Evolutionary conservation across 1,140 invertebrate genomes (phyloP).

Genomic region (Drosophila ironensis): DNA sequence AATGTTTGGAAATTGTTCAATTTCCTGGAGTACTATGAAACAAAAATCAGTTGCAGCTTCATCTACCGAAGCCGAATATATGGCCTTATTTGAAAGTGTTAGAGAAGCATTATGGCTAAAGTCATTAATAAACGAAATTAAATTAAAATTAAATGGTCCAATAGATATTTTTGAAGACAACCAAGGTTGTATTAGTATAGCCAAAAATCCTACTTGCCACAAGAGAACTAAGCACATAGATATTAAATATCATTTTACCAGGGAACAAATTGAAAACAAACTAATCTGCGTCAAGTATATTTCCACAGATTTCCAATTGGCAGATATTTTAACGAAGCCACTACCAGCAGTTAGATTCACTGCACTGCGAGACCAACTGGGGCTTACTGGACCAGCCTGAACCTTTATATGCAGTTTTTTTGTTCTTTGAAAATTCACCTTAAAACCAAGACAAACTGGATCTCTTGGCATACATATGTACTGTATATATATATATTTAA

Average conservation of each 20-base stretch:
- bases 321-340: conserved; percentile 17
- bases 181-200: conserved; percentile 12
- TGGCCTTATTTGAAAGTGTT: conserved; percentile 7
- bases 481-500: too few relatives aligned
- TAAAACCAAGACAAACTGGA: background rate
- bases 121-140: conserved; percentile 9
- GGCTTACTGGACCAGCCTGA: conserved; percentile 6
- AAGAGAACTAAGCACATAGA: conserved; percentile 14
- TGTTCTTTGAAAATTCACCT: background rate
- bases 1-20: too few relatives aligned
- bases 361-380: conserved; percentile 28
- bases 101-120: too few relatives aligned
- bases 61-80: too few relatives aligned
- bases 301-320: conserved; percentile 3
- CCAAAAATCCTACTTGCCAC: conserved; percentile 14
- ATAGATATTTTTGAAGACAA: conserved; percentile 14
- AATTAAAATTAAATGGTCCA: conserved; percentile 11
- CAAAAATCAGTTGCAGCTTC: too few relatives aligned
- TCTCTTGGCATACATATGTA: too few relatives aligned
- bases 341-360: conserved; percentile 36
- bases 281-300: conserved; percentile 8
- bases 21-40: too few relatives aligned
- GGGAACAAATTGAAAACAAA: conserved; percentile 19
- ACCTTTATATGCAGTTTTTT: conserved; percentile 2
- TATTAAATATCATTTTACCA: conserved; percentile 12